Evolutionary conservation across 2,888 invertebrate species (phyloP), one percentile per base, ranked within the genome.

Genomic region (Malthinus seriepunctatus): DNA sequence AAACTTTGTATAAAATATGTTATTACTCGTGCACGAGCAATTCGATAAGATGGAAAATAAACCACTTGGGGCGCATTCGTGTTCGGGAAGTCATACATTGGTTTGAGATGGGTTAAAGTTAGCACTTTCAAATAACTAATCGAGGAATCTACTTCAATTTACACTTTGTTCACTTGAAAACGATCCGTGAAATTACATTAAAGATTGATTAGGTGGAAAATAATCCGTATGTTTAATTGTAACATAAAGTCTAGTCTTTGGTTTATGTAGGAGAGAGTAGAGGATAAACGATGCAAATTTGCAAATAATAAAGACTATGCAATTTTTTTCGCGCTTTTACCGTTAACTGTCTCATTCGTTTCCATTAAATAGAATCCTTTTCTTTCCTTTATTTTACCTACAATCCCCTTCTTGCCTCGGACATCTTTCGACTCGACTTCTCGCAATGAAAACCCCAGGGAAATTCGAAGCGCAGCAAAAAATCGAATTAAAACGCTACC

Each of bases 401-500:
- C 15, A 59, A 59, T 51, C 62, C 59, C 62, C 59, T 60, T 60
- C 59, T 44, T 49, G 53, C 62, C 44, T 60, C 56, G 62, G 56
- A 54, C 57, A 51, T 61, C 42, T 54, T 50, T 34, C 45, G 55
- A 58, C 57, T 61, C 60, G 51, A 57, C 54, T 56, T 53, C 55
- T 60, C 57, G 60, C 57, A 57, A 54, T 55, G 49, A 54, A 61
- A 63, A 56, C 64, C 60, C 67, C 58, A 60, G 66, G 67, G 67
- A 67, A 67, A 67, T 67, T 66, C 64, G 55, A 56, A 59, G 62
- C 58, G 60, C 49, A 57, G 64, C 63, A 62, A 67, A 66, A 67
- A 66, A 67, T 67, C 65, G 66, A 66, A 67, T 66, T 67, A 66
- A 65, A 66, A 67, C 62, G 63, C 61, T 60, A 63, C 61, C 60